phyloP scores from a whole-genome alignment of 2,113 vertebrate genomes.

The Dascyllus trimaculatus region DNA sequence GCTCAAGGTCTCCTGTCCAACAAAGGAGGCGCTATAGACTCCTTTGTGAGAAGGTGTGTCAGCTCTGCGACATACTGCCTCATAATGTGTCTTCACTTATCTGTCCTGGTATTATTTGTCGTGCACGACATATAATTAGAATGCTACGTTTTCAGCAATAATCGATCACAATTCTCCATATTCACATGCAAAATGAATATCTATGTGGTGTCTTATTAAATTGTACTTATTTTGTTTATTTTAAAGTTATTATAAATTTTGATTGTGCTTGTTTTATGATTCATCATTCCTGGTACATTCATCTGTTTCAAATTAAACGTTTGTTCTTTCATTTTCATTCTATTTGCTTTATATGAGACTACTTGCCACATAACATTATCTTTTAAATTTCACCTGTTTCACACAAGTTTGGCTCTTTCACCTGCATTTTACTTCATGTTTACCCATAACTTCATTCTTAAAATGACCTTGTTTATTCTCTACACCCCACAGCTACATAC shows the following conservation, averaged over 20 bases:
- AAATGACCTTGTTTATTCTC: neutral
- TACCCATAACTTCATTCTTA: neutral
- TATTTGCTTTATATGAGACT: no score
- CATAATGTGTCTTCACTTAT: slow-evolving; percentile 3
- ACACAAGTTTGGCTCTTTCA: no score
- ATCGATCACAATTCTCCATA: neutral
- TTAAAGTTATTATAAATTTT: no score
- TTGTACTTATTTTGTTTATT: no score
- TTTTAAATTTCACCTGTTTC: no score
- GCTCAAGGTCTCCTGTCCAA: slow-evolving; percentile 89
- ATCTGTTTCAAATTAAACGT: neutral
- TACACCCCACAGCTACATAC: slow-evolving; percentile 84
- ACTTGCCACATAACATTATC: no score
- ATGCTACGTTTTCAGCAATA: no score
- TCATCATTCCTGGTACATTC: no score
- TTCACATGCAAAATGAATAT: neutral
- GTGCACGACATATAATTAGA: neutral
- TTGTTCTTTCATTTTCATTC: no score
- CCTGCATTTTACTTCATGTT: neutral
- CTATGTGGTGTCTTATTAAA: no score
- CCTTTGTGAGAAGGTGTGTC: slow-evolving; percentile 91
- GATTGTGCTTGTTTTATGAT: no score
- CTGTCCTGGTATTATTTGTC: neutral
- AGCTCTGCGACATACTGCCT: neutral
- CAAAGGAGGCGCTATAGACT: slow-evolving; percentile 86